Evolutionary conservation across 2,888 invertebrate species (phyloP).

Genomic region (Nomada ferruginata): DNA sequence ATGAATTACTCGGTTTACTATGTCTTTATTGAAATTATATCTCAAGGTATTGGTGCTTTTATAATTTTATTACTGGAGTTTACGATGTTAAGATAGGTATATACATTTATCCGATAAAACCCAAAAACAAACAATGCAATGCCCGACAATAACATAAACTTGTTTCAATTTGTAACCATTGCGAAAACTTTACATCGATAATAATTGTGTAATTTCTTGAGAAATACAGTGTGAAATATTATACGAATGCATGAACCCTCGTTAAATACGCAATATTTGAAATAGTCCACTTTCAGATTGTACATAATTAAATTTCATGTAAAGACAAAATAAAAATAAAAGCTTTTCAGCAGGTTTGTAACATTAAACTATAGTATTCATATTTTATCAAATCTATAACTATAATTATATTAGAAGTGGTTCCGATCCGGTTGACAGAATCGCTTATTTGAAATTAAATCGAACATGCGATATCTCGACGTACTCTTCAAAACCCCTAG

Average conservation of each 20-base stretch:
- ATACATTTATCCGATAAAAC: constrained; percentile 21
- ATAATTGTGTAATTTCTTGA: too few species aligned
- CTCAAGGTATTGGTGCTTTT: constrained; percentile 73
- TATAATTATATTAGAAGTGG: not conserved
- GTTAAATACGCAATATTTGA: too few species aligned
- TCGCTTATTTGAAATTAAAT: too few species aligned
- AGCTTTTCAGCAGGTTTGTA: not conserved
- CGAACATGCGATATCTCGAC: too few species aligned
- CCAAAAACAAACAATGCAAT: not conserved
- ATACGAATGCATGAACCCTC: too few species aligned
- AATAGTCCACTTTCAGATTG: too few species aligned
- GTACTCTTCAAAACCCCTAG: too few species aligned
- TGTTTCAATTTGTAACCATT: not conserved
- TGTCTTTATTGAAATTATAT: constrained; percentile 68
- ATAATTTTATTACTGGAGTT: constrained; percentile 43
- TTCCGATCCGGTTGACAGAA: too few species aligned
- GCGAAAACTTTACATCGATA: too few species aligned
- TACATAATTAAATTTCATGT: too few species aligned
- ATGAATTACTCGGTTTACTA: constrained; percentile 52
- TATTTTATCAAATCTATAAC: not conserved
- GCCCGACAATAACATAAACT: constrained; percentile 8
- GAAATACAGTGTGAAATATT: too few species aligned
- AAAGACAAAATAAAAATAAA: too few species aligned
- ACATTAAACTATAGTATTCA: not conserved
- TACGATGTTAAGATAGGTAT: constrained; percentile 30